Base-by-base conservation (phyloP, 2,888 invertebrate species). In the Tryphoninae sp. region DNA sequence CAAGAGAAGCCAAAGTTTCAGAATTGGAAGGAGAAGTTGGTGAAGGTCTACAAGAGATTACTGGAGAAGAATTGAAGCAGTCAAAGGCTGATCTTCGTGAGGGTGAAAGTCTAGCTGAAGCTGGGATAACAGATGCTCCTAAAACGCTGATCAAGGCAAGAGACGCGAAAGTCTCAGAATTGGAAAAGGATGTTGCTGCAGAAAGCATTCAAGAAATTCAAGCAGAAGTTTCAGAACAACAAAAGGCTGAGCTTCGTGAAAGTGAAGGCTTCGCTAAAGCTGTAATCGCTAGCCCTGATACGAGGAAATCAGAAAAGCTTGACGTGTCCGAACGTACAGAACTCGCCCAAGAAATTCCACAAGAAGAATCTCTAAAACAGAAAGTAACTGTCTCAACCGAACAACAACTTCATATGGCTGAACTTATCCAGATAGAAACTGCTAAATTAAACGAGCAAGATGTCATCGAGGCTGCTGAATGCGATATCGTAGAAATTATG, bases 1-100 rank as follows among this genome's bases (percentile, higher is more conserved):
- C 85, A 84, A 64, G 85, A 82, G 82, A 87, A 45, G 85, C 86
- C 0, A 80, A 86, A 42, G 82, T 85, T 26, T 82, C 83, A 45
- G 76, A 80, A 6, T 76, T 58, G 19, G 84, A 86, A 13, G 55
- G 59, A 19, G 85, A 86, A n/a, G 59, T 68, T 9, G 13, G 80
- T 7, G 81, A 85, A 59, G 72, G 22, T 72, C 16, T 75, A 3
- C 74, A 59, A 13, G 76, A 79, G 55, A 69, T 65, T 53, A 51
- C 62, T 7, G 49, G 45, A n/a, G 74, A 53, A 59, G 59, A 72
- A 68, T 23, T 75, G 4, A 42, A 78, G 2, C 23, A 67, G 51
- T 62, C 64, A 55, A 75, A 67, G 23, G 67, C 65, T 61, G 61
- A 55, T 23, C 1, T 55, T 42, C 45, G 19, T 16, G 51, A 71